Base-by-base conservation (phyloP, 2,888 invertebrate species). In the Drosophila melanosoma region DNA sequence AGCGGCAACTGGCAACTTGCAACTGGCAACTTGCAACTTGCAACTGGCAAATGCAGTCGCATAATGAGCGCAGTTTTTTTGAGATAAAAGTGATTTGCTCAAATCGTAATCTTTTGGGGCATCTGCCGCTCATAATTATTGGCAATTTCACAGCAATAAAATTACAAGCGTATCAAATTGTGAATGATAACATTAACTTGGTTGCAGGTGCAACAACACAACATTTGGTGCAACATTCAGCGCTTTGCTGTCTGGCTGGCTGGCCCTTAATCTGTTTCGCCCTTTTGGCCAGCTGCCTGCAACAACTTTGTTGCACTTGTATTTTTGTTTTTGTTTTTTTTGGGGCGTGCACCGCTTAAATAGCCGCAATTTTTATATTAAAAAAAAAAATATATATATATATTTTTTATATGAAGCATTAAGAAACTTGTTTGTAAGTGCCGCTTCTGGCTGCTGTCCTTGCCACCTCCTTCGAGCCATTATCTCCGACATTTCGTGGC, bases 81-180 rank as follows among this genome's bases (percentile, higher is more conserved):
- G 40, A 53, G 65, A 70, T 71, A 67, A 52, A 59, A 69, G 42
- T 36, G 51, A 15, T 26, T 33, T 15, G 23, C 29, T 32, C 29
- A 17, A 11, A 23, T 26, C 23, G 32, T 42, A 51, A 57, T 65
- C 57, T 48, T 52, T 5, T 11, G 0, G 12, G 45, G 61, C 20
- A 57, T 73, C 74, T 61, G 68, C 74, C 74, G 57, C 86, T 82
- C 80, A 79, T 90, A 90, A 91, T 90, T 91, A 90, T 90, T 87
- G 86, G 80, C 89, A 90, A 91, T 90, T 90, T 91, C 90, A 90
- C 74, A 90, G 89, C 89, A 90, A 91, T 87, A 91, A 90, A 91
- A 89, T 87, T 83, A 81, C 87, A 83, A 89, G 90, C 91, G 82
- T 90, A 69, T 79, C 82, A 87, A 89, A 89, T 89, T 87, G 74